Percentiles rank a stretch among this genome's conserved stretches.
Evolutionary conservation across 2,113 vertebrate species (phyloP).

Genomic region (Neomonachus schauinslandi): DNA sequence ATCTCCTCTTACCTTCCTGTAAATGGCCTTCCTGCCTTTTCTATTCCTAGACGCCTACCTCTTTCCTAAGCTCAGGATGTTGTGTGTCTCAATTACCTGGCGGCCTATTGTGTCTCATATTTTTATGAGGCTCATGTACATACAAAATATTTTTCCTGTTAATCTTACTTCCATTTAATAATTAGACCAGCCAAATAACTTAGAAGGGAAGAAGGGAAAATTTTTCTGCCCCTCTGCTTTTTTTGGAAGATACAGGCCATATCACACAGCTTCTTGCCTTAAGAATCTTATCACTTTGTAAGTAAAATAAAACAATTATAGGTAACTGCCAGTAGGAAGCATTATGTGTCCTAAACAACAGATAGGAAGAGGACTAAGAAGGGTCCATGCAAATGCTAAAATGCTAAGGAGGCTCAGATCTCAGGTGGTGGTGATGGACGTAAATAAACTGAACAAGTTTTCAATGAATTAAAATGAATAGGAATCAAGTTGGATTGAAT

Average conservation of each 20-base stretch:
- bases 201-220: background rate
- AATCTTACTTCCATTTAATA: background rate
- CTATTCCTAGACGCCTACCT: background rate
- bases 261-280: background rate
- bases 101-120: background rate
- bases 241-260: background rate
- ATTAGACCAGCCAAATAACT: background rate
- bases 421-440: background rate
- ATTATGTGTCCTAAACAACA: background rate
- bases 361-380: background rate
- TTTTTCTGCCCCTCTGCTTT: background rate
- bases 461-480: background rate
- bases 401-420: background rate
- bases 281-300: background rate
- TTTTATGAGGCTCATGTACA: background rate
- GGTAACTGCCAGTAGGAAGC: background rate
- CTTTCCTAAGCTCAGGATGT: background rate
- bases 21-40: background rate
- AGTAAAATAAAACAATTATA: constrained; percentile 20
- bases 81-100: background rate
- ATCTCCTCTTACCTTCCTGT: background rate
- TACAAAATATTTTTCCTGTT: background rate
- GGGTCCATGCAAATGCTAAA: background rate
- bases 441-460: background rate
- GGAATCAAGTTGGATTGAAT: background rate